Conservation (phyloP, 2,113 vertebrate species). For the Istiophorus platypterus region DNA sequence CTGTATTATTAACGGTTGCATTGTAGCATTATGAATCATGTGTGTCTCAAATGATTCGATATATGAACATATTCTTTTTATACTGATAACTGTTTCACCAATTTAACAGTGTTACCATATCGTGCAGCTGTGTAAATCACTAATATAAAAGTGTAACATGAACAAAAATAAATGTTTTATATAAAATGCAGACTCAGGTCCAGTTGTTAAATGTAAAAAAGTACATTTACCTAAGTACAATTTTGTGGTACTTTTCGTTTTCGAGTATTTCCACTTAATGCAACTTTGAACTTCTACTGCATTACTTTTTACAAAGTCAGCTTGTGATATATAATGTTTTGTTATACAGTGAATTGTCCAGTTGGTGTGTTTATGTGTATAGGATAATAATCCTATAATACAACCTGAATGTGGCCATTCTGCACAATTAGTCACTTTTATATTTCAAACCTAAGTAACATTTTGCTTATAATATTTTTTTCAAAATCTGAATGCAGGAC, state of each 20-base stretch:
- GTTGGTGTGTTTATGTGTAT: no score
- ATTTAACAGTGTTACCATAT: conserved; percentile 50
- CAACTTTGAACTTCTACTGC: background rate
- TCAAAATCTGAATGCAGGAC: no score
- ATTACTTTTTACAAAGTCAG: no score
- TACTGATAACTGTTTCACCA: conserved; percentile 56
- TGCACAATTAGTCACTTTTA: no score
- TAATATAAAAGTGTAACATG: conserved; percentile 34
- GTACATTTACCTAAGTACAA: background rate
- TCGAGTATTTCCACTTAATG: background rate
- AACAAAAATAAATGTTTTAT: conserved; percentile 66
- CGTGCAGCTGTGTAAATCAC: conserved; percentile 65
- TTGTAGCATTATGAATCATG: conserved; percentile 29
- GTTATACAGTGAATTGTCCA: no score
- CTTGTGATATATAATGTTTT: no score
- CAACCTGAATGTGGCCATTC: no score
- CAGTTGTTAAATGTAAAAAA: background rate
- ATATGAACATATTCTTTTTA: conserved; percentile 64
- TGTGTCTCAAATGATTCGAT: conserved; percentile 46
- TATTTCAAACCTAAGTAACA: no score
- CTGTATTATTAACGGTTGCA: background rate
- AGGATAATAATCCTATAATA: background rate
- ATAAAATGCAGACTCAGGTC: conserved; percentile 24
- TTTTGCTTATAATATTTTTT: no score
- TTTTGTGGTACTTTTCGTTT: background rate